phyloP scores from a whole-genome alignment of 1,140 invertebrate species.

The Conus betulinus region DNA sequence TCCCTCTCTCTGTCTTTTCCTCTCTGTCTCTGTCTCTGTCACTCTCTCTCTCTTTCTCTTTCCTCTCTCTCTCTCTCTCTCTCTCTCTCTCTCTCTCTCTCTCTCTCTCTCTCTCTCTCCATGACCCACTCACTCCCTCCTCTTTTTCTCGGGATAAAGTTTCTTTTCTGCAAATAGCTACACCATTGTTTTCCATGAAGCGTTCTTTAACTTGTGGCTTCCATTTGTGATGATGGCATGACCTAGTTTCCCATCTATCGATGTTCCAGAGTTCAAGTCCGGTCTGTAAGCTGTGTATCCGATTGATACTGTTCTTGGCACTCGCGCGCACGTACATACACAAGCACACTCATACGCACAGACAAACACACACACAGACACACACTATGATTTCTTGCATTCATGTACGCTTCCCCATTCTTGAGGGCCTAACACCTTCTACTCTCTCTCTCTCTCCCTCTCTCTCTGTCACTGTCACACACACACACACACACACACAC shows the following conservation, averaged over 20 bases:
- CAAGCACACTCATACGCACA: conserved; percentile 8
- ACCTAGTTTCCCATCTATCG: no score
- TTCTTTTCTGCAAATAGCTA: background rate
- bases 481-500: background rate
- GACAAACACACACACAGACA: conserved; percentile 13
- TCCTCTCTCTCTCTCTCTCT: background rate
- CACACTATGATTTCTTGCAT: background rate
- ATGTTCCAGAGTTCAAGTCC: no score
- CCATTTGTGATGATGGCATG: no score
- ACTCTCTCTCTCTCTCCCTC: background rate
- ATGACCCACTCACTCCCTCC: background rate
- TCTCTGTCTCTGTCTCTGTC: background rate
- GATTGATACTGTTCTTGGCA: background rate
- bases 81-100: background rate
- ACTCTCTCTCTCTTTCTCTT: background rate
- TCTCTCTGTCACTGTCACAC: background rate
- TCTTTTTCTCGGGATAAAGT: background rate
- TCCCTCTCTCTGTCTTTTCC: background rate
- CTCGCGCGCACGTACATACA: background rate
- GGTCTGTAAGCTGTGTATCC: no score
- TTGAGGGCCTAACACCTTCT: background rate
- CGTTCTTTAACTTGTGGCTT: background rate
- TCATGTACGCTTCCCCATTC: background rate
- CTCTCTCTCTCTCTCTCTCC: background rate
- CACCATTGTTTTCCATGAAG: no score